phyloP scores from a whole-genome alignment of 2,113 vertebrate genomes.

The Chionomys nivalis region DNA sequence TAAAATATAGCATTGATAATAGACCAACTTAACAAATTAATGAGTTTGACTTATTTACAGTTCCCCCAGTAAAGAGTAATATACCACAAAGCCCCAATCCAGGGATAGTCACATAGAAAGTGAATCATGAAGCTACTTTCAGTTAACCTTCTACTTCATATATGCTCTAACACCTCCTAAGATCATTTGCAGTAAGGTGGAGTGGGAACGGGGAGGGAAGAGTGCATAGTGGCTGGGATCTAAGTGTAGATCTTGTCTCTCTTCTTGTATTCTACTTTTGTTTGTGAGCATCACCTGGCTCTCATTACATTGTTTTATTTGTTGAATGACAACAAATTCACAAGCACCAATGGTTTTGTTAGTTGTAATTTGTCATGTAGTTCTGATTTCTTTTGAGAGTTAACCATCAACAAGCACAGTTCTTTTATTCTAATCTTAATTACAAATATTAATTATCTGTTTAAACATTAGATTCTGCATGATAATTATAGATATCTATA shows the following conservation, averaged over 20 bases:
- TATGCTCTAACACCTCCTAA: background rate
- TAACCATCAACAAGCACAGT: background rate
- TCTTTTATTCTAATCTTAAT: background rate
- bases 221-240: background rate
- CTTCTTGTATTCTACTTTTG: background rate
- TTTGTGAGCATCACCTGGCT: background rate
- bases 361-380: background rate
- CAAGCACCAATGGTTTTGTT: background rate
- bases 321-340: background rate
- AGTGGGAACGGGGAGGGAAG: background rate
- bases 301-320: background rate
- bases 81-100: background rate
- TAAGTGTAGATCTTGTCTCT: background rate
- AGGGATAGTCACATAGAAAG: background rate
- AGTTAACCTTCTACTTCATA: background rate
- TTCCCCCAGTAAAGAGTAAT: background rate
- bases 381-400: background rate
- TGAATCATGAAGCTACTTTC: background rate
- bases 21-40: background rate
- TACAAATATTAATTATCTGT: background rate
- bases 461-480: background rate
- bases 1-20: background rate
- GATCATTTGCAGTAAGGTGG: background rate
- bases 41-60: background rate
- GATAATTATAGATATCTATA: background rate